These are phyloP conservation scores for Catharus bicknelli DNA, from an alignment of 2,113 vertebrate species.

Conservation along the genomic window DNA sequence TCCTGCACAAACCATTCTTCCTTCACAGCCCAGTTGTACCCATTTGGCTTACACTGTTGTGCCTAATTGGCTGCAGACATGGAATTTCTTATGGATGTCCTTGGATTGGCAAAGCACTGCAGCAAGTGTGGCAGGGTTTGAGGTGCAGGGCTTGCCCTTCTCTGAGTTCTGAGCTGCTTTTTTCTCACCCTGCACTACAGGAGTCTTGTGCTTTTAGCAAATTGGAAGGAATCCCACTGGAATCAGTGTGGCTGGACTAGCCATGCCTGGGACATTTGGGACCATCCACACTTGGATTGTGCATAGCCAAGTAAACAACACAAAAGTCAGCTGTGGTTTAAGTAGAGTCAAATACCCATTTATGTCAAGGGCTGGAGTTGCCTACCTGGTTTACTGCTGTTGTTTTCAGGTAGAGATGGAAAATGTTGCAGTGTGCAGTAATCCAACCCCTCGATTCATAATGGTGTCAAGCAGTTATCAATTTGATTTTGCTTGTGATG, in stretches of 20 bases:
- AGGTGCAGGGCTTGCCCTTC: background rate
- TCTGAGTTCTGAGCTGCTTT: background rate
- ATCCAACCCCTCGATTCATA: background rate
- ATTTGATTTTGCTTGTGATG: background rate
- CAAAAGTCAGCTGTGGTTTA: background rate
- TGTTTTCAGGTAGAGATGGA: background rate
- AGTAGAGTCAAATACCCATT: background rate
- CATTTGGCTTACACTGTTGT: background rate
- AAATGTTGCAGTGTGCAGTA: background rate
- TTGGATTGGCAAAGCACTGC: rapidly evolving
- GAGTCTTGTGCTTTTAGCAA: background rate
- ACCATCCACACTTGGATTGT: background rate
- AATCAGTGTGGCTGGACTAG: background rate
- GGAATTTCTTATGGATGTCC: background rate
- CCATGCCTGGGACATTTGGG: background rate
- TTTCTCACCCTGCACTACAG: rapidly evolving
- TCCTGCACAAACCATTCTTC: background rate
- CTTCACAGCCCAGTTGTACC: background rate
- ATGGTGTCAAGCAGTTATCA: background rate
- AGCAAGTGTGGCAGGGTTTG: background rate
- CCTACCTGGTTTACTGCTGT: background rate
- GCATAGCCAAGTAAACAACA: background rate
- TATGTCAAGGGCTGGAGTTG: background rate
- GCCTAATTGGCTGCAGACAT: background rate
- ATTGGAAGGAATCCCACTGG: background rate